Evolutionary conservation across 2,113 vertebrate genomes (phyloP), one percentile per base, ranked within the genome.

Genomic region (Phoenicopterus ruber): DNA sequence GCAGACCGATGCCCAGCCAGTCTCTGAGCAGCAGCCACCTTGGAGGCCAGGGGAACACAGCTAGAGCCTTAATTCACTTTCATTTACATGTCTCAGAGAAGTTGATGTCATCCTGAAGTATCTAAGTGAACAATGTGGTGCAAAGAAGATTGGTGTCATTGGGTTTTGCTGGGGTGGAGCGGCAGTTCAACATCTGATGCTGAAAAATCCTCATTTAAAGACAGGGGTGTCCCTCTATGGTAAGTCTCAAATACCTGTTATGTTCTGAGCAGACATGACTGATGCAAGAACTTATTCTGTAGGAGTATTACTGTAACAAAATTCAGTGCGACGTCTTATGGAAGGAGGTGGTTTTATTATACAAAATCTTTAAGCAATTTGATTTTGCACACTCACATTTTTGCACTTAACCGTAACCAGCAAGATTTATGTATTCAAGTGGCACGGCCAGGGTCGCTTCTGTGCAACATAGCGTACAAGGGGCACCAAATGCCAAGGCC

Each of bases 121-220:
- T 82, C 98, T 99, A 88, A 99, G 97, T 63, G 96, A 98, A 32
- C 97, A 98, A 17, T 99, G 98, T 40, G 97, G 98, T 3, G 98
- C 90, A 6, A 98, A 97, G 93, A 98, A 81, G 46, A 94, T 99
- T 2, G 99, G 98, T n/a, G 96, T 97, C 3, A 95, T 99, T 90
- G 99, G 99, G 24, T 99, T 99, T 97, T 99, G 99, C 97, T 99
- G 99, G 99, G 99, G 99, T 40, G 99, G 99, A 54, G 47, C 95
- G 9, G 99, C 98, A 32, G 98, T 98, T 38, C 99, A 99, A 91
- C 98, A 99, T 36, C 34, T 99, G 69, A 98, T 99, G 93, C 93
- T 98, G 66, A 97, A 97, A 21, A 99, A 99, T 87, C 96, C 98
- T 17, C 98, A 99, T 50, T 46, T 99, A 82, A 98, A 98, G 95